Evolutionary conservation across 1,140 invertebrate species (phyloP), one percentile per base, ranked within the genome.

Genomic region (Acromyrmex heyeri): DNA sequence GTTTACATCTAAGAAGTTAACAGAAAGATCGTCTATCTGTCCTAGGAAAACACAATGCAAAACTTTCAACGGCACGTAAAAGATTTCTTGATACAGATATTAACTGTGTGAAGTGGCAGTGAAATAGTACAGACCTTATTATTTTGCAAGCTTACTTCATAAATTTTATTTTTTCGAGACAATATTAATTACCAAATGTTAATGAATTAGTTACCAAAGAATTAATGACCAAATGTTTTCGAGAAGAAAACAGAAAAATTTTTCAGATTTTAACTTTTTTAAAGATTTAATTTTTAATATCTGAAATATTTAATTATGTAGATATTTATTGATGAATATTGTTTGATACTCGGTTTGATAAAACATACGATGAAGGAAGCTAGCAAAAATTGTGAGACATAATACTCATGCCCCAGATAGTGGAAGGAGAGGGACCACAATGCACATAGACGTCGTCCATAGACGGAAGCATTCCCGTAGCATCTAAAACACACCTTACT

Each of bases 401-500:
- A 88, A 92, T 91, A 92, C 87, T 93, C 90, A 92, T 93, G 92
- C 89, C 91, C 90, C 92, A 91, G 86, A 92, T 90, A 93, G 89
- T 93, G 89, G 93, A 93, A 92, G 87, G 89, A 93, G 89, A 82
- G 92, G 92, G 85, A 91, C 93, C 93, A 93, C 92, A 93, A 93
- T 93, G 93, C 92, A 93, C 93, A 93, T 92, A 93, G 92, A 93
- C 92, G 92, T 93, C 93, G 92, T 93, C 93, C 93, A 93, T 90
- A 93, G 93, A 93, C 93, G 93, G 93, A 93, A 93, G 92, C 92
- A 93, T 93, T 93, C 92, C 92, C 90, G 93, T 93, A 93, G 92
- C 93, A 93, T 93, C 93, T 93, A 93, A 93, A 93, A 93, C 93
- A 93, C 91, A 93, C 90, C 89, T 93, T 93, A 92, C 93, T 93